Conservation (phyloP, 2,797 vertebrate genomes). For the Chaunax sp. region DNA sequence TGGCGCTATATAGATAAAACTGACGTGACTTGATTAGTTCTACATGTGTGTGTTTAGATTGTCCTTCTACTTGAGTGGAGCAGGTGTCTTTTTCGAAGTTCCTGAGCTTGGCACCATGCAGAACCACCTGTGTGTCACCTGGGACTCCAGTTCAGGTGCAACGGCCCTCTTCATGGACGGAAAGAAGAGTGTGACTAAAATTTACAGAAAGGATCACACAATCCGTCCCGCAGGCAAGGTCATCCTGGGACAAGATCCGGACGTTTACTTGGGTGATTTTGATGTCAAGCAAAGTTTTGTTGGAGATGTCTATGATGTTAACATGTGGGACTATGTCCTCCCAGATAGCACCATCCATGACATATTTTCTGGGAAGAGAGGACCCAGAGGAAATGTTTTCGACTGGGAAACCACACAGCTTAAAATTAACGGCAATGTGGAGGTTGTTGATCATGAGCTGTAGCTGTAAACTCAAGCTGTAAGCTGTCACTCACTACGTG, state of each 20-base stretch:
- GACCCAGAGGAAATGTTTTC: accelerated
- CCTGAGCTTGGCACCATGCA: slow-evolving; percentile 43
- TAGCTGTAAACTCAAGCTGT: too few relatives aligned
- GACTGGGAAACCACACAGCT: slow-evolving; percentile 42
- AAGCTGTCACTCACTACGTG: too few relatives aligned
- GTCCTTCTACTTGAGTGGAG: slow-evolving; percentile 40
- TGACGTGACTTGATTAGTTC: too few relatives aligned
- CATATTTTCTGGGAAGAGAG: accelerated
- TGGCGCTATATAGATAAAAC: too few relatives aligned
- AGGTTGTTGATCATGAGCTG: not conserved
- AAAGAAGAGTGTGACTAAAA: slow-evolving; percentile 55
- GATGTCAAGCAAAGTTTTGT: slow-evolving; percentile 44
- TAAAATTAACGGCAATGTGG: accelerated
- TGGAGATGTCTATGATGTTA: slow-evolving; percentile 70
- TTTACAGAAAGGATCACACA: slow-evolving; percentile 49
- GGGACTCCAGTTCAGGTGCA: slow-evolving; percentile 57
- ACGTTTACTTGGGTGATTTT: slow-evolving; percentile 13
- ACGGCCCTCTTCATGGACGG: slow-evolving; percentile 44
- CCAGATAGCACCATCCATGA: accelerated
- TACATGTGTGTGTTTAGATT: slow-evolving; percentile 23
- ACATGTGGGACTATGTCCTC: slow-evolving; percentile 64
- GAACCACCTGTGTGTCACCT: slow-evolving; percentile 72
- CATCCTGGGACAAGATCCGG: slow-evolving; percentile 73
- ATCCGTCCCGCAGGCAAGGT: not conserved
- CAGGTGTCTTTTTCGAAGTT: slow-evolving; percentile 3